phyloP scores from a whole-genome alignment of 2,797 vertebrate species.

The Tympanoctomys barrerae region DNA sequence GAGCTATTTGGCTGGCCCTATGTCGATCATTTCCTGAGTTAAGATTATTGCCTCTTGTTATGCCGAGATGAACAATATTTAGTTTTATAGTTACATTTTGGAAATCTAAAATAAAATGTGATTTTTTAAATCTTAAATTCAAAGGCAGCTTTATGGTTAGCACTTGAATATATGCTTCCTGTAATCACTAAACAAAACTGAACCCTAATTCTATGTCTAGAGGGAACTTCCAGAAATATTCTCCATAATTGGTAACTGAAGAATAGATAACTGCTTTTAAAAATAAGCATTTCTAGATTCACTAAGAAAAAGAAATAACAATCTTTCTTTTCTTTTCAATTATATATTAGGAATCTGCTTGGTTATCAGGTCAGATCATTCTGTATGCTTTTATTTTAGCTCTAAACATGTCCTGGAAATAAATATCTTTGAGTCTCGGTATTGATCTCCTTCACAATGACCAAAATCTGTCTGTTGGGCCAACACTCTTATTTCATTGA shows the following conservation, averaged over 20 bases:
- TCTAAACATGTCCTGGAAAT: background rate
- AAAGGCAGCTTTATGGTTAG: background rate
- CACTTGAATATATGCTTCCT: background rate
- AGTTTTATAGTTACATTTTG: background rate
- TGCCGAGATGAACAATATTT: background rate
- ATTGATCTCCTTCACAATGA: background rate
- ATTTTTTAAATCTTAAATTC: constrained; percentile 6
- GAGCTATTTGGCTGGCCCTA: no score
- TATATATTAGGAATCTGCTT: background rate
- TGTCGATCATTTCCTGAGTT: background rate
- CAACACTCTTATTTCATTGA: no score
- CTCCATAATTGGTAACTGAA: background rate
- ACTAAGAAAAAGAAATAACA: constrained; percentile 18
- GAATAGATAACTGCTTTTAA: background rate
- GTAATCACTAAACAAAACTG: background rate
- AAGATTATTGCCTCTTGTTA: background rate
- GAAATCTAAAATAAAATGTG: constrained; percentile 5
- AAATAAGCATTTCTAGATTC: background rate
- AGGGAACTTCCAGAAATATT: background rate
- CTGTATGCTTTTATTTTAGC: background rate
- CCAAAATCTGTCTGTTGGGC: background rate
- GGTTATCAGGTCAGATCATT: background rate
- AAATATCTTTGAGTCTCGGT: background rate
- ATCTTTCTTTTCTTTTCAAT: constrained; percentile 29
- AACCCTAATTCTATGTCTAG: background rate